Base-by-base conservation (phyloP, 2,113 vertebrate genomes). In the Steatornis caripensis region DNA sequence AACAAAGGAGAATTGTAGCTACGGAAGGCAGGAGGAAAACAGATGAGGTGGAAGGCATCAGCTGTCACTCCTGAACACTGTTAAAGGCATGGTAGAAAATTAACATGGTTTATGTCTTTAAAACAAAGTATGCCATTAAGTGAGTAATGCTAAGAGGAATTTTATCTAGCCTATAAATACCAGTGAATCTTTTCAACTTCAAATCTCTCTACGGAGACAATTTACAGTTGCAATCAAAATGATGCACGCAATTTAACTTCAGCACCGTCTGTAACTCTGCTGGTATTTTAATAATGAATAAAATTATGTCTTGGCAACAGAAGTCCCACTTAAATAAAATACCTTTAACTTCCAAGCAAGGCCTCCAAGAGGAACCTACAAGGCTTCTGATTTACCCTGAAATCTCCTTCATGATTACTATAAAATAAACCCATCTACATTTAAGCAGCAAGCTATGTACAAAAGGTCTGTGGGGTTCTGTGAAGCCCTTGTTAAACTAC, bases 141-240 rank as follows among this genome's bases (percentile, higher is more conserved):
- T 66, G 65, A 51, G 34, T 64, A 79, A 84, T 84, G 70, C 84
- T 97, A 93, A 98, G 78, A 97, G 89, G 83, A 95, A 75, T 97
- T 98, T 98, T 98, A 98, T 98, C 74, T 98, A 79, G 71, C 55
- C 89, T 96, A 94, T 97, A 98, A 98, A 97, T 97, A 97, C 79
- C 85, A 97, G 70, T 91, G 95, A 95, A 76, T 93, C 82, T 97
- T 93, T 95, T 94, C 93, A 88, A 94, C 79, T 96, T 95, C 91
- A 97, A 94, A 97, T 97, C 90, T 92, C 94, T 61, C 64, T 81
- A 87, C 14, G 0, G 60, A 97, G 93, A 97, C 78, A 95, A 98
- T 98, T 97, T 98, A 96, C 84, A 90, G 53, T 93, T 94, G 93
- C 95, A 96, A 96, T 98, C 92, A 97, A 97, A 90, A 87, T 10